Conservation (phyloP, 1,140 invertebrate genomes). For the Drosophila pectinifera region DNA sequence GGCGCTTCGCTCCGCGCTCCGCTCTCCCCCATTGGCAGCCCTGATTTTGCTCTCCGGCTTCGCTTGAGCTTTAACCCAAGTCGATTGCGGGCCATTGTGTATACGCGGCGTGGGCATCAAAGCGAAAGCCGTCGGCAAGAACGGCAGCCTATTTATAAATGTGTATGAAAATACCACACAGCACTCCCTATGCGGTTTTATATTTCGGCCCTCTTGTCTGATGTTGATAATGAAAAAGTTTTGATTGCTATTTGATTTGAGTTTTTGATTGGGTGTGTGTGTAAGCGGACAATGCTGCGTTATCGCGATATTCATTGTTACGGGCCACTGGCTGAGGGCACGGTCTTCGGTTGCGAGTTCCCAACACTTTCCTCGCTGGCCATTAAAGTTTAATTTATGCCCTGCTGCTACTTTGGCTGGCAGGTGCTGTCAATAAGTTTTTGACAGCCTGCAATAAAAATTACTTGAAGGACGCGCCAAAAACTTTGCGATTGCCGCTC, state of each 20-base stretch:
- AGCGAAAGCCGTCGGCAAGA: constrained; percentile 63
- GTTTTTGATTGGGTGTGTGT: constrained; percentile 59
- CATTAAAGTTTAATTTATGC: constrained; percentile 64
- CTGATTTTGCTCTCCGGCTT: constrained; percentile 14
- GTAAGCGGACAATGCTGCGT: constrained; percentile 49
- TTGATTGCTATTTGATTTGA: constrained; percentile 81
- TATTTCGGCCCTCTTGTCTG: constrained; percentile 48
- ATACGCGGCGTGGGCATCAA: constrained; percentile 69
- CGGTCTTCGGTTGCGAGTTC: constrained; percentile 3
- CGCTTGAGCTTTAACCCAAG: constrained; percentile 44
- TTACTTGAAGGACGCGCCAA: constrained; percentile 52
- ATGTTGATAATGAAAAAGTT: constrained; percentile 78
- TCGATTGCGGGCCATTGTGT: constrained; percentile 59
- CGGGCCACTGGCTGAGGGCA: constrained; percentile 22
- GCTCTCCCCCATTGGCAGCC: not conserved
- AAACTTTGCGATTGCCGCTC: constrained; percentile 49
- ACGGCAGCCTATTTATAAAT: constrained; percentile 76
- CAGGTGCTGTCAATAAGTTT: constrained; percentile 69
- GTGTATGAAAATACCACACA: constrained; percentile 35
- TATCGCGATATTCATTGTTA: constrained; percentile 59
- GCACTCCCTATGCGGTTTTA: constrained; percentile 68
- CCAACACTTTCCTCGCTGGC: constrained; percentile 36
- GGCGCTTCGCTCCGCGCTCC: not conserved
- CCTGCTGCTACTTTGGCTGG: constrained; percentile 47
- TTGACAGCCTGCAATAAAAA: constrained; percentile 61